A percentile compares a stretch with the other conserved stretches of the same genome.
Conservation (phyloP, 2,888 invertebrate genomes). For the Sinohyriopsis cumingii region DNA sequence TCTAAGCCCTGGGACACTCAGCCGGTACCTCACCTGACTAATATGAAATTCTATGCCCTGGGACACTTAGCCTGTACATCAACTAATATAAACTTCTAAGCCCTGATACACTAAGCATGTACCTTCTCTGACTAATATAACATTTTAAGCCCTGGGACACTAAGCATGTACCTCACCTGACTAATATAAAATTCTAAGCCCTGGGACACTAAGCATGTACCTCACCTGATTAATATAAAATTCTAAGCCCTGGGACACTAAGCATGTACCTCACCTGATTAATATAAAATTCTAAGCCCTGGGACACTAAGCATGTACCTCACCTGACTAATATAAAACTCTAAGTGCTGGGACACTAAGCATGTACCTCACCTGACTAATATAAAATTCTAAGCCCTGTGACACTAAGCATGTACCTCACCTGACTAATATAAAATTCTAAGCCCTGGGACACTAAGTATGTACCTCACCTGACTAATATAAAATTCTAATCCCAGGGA, state of each 20-base stretch:
- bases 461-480: too few relatives aligned
- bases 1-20: not conserved
- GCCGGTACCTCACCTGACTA: not conserved
- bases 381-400: not conserved
- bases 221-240: too few relatives aligned
- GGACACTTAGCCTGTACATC: too few relatives aligned
- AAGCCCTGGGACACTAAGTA: too few relatives aligned
- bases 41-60: not conserved
- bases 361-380: conserved; percentile 3
- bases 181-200: not conserved
- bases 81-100: not conserved
- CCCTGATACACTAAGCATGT: too few relatives aligned
- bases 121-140: too few relatives aligned
- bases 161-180: conserved; percentile 25
- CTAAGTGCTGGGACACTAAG: too few relatives aligned
- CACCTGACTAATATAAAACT: too few relatives aligned
- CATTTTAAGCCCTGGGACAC: conserved; percentile 59
- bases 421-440: too few relatives aligned
- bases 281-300: not conserved
- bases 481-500: conserved; percentile 56
- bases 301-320: not conserved
- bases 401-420: not conserved
- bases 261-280: conserved; percentile 18
- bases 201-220: not conserved
- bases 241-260: conserved; percentile 56